These are phyloP conservation scores for Steinernema carpocapsae DNA, from an alignment of 2,888 invertebrate species.

Conservation along the genomic window DNA sequence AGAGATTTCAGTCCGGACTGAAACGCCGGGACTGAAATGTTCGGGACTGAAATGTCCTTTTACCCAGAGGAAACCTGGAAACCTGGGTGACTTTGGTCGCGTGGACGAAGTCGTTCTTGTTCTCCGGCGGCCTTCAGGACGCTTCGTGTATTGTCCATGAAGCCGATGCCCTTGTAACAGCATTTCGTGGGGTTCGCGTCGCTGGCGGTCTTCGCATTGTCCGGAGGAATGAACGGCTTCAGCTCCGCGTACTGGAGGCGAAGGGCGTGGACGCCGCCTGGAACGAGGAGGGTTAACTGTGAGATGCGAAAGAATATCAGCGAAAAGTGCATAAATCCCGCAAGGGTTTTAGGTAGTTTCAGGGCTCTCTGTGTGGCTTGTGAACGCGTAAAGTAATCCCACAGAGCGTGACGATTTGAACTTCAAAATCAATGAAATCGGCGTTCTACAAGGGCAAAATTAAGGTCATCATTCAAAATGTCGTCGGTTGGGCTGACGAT, in stretches of 20 bases:
- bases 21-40: too few species aligned
- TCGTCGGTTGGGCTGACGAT: too few species aligned
- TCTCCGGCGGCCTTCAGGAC: slow-evolving; percentile 1
- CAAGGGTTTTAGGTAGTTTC: too few species aligned
- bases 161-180: slow-evolving; percentile 33
- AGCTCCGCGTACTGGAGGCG: slow-evolving; percentile 36
- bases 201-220: slow-evolving; percentile 4
- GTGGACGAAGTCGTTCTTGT: slow-evolving; percentile 11
- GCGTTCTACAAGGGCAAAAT: too few species aligned
- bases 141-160: slow-evolving; percentile 24
- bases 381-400: too few species aligned
- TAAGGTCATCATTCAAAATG: too few species aligned
- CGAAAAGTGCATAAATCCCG: neutral
- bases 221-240: slow-evolving; percentile 34
- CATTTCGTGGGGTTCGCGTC: slow-evolving; percentile 23
- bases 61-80: too few species aligned
- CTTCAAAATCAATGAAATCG: too few species aligned
- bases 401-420: too few species aligned
- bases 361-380: too few species aligned
- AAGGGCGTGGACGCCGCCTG: slow-evolving; percentile 17
- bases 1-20: too few species aligned
- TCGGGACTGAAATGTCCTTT: too few species aligned
- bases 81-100: slow-evolving; percentile 19
- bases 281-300: neutral
- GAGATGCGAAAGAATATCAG: neutral